Base-by-base conservation (phyloP, 2,113 vertebrate species). In the Hippoglossus stenolepis region DNA sequence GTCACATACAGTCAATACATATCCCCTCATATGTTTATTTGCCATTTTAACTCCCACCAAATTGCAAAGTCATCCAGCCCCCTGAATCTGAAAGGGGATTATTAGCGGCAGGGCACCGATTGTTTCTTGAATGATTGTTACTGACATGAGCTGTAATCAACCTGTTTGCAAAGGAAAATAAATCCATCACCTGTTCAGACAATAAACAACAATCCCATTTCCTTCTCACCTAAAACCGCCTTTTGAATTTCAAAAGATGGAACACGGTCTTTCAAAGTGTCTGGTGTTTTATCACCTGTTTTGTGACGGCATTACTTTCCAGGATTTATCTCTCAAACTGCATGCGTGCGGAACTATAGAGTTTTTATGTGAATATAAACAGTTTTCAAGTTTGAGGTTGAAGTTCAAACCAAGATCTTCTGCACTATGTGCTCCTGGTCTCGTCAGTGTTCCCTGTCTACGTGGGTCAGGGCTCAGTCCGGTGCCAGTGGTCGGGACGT, bases 81-180 rank as follows among this genome's bases (percentile, higher is more conserved):
- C 31, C 2, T 13, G 75, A 49, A 38, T 45, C n/a, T 79, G 69
- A 54, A 73, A 67, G 24, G 15, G 64, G 68, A 79, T 77, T 23
- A 82, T 83, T 60, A n/a, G 38, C 58, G 69, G 31, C 53, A 45
- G 28, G 58, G 31, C 14, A 31, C 23, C 80, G 67, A 79, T 73
- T 15, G 57, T 15, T 62, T 70, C 28, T 77, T 80, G 63, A 89
- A 79, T 21, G 17, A 11, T 54, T 81, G n/a, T 15, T 61, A 65
- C 58, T 76, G 74, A 73, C 20, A 65, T 56, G 31, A 73, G 38
- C 64, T 84, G 31, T 56, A 79, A 82, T 84, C 65, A 82, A 70
- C 77, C 10, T 82, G 64, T 28, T 75, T 70, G 14, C 43, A 38
- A 53, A 62, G 60, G 5, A 54, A 66, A 56, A 70, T 35, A 76